These are phyloP conservation scores for Buceros bicornis DNA, from an alignment of 2,797 vertebrate genomes.

Conservation along the genomic window DNA sequence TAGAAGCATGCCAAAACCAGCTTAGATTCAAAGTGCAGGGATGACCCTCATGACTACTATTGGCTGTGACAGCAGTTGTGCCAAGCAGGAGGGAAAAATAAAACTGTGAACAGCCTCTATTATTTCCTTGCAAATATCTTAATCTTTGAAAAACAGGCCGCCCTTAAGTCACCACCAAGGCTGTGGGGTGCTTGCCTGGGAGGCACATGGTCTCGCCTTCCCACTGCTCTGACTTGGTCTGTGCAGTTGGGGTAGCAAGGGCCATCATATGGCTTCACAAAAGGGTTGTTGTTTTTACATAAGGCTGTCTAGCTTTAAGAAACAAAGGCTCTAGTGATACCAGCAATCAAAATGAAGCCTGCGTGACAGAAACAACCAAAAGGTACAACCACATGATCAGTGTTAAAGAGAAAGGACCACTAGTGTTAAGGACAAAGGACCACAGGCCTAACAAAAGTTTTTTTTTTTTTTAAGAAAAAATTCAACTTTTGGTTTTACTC, in stretches of 20 bases:
- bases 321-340: neutral
- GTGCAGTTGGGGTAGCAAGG: neutral
- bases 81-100: neutral
- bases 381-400: neutral
- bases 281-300: neutral
- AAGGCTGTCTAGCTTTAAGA: neutral
- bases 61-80: neutral
- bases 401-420: neutral
- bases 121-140: neutral
- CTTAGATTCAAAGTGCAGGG: neutral
- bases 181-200: fast-evolving
- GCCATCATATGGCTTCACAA: neutral
- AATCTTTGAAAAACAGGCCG: neutral
- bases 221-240: neutral
- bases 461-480: neutral
- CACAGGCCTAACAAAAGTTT: neutral
- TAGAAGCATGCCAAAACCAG: neutral
- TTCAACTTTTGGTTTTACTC: neutral
- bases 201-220: neutral
- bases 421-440: neutral
- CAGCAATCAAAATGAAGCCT: neutral
- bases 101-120: neutral
- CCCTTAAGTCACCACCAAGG: neutral
- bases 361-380: neutral
- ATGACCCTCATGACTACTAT: neutral